Conservation (phyloP, 2,888 invertebrate genomes). For the Macrosoma leucophasiata region DNA sequence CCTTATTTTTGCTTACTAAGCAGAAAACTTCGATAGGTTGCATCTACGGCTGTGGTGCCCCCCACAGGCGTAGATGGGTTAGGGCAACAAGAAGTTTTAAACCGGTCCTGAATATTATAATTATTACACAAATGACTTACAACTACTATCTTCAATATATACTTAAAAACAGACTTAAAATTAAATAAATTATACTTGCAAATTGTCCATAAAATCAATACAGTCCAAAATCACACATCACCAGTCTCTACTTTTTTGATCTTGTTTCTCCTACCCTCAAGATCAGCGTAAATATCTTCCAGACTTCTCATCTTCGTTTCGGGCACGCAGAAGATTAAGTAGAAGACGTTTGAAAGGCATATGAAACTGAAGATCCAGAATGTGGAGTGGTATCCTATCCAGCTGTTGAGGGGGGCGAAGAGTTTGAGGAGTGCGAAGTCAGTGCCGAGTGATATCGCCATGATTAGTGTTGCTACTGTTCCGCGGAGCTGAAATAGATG, state of each 20-base stretch:
- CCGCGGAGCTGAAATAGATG: conserved; percentile 51
- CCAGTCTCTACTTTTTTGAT: conserved; percentile 30
- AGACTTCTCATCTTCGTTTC: conserved; percentile 94
- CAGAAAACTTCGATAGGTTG: too few species aligned
- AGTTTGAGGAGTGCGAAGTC: conserved; percentile 90
- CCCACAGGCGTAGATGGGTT: too few species aligned
- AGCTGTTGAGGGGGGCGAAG: conserved; percentile 80
- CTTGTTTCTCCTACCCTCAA: conserved; percentile 74
- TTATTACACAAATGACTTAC: too few species aligned
- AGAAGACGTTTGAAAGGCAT: conserved; percentile 84
- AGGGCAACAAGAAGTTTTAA: too few species aligned
- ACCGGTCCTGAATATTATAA: too few species aligned
- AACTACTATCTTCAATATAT: too few species aligned
- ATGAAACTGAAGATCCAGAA: conserved; percentile 90
- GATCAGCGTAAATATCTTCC: conserved; percentile 91
- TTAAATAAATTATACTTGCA: too few species aligned
- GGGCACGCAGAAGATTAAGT: conserved; percentile 90
- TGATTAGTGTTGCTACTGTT: conserved; percentile 61
- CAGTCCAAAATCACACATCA: too few species aligned
- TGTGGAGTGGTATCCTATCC: conserved; percentile 82
- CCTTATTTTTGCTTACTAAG: too few species aligned
- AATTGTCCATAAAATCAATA: too few species aligned
- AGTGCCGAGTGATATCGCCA: conserved; percentile 83
- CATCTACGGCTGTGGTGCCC: too few species aligned
- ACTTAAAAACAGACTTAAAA: too few species aligned